A percentile compares a stretch with the other conserved stretches of the same genome.
phyloP scores from a whole-genome alignment of 53 echinoderm and acorn worm species.

The Glandiceps talaboti region DNA sequence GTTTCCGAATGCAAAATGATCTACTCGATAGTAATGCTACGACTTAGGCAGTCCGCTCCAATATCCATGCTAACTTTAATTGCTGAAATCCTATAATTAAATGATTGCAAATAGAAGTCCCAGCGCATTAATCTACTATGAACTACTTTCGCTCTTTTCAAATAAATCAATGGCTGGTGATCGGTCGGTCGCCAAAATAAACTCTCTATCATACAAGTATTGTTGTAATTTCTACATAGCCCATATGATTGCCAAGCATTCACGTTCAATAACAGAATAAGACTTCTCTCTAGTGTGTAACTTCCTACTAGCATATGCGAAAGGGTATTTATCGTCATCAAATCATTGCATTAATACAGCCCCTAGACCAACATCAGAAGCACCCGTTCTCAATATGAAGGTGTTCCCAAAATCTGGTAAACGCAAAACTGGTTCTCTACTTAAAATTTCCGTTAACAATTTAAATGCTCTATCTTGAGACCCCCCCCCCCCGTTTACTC shows the following conservation, averaged over 20 bases:
- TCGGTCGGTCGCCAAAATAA: constrained; percentile 12
- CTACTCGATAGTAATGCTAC: not conserved
- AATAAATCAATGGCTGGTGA: constrained; percentile 16
- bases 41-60: constrained; percentile 27
- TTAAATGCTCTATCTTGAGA: constrained; percentile 20
- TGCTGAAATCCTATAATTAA: constrained; percentile 1
- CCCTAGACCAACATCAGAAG: constrained; percentile 16
- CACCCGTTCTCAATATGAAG: constrained; percentile 20
- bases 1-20: too few species aligned
- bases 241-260: constrained; percentile 5
- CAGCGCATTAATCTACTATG: constrained; percentile 24
- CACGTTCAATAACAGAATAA: constrained; percentile 11
- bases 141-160: constrained; percentile 12
- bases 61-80: constrained; percentile 21
- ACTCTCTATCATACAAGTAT: constrained; percentile 12
- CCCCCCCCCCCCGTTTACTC: constrained; percentile 3
- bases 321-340: constrained; percentile 16
- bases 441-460: constrained; percentile 12
- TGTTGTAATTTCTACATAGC: constrained; percentile 11
- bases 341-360: constrained; percentile 15
- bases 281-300: constrained; percentile 2
- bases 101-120: constrained; percentile 18
- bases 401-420: constrained; percentile 12
- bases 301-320: constrained; percentile 22
- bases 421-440: constrained; percentile 6